A percentile compares a stretch with the other conserved stretches of the same genome.
These are phyloP conservation scores for Indicator maculatus DNA, from an alignment of 2,113 vertebrate species.

Conservation along the genomic window DNA sequence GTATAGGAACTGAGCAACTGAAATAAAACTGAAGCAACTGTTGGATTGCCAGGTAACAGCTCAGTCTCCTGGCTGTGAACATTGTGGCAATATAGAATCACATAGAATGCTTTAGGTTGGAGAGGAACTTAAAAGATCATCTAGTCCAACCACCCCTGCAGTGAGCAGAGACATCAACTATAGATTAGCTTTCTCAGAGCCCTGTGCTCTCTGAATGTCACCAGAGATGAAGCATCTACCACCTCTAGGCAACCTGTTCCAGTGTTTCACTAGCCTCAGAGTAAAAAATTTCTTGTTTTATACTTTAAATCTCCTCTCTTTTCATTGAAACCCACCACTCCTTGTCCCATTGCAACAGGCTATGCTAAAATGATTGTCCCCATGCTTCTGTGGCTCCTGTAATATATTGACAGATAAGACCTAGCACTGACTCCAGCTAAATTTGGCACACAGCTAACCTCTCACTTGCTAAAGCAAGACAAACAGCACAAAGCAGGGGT, in stretches of 20 bases:
- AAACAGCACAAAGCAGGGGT: not conserved
- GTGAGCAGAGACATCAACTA: not conserved
- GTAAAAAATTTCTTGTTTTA: not conserved
- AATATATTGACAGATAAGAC: not conserved
- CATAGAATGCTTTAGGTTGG: not conserved
- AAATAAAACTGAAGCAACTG: not conserved
- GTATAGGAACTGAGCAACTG: rapidly evolving
- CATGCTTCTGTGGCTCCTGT: too few relatives aligned
- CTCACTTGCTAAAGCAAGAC: not conserved
- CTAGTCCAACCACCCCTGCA: not conserved
- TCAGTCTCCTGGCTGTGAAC: not conserved
- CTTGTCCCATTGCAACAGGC: not conserved
- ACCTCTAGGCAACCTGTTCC: not conserved
- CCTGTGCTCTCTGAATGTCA: not conserved
- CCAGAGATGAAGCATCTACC: not conserved
- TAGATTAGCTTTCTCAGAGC: not conserved
- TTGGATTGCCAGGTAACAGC: not conserved
- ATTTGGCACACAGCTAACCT: not conserved
- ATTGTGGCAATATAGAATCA: not conserved
- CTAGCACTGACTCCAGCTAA: not conserved
- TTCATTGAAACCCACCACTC: not conserved
- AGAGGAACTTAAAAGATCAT: not conserved
- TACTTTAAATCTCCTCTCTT: not conserved
- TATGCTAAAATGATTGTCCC: not conserved
- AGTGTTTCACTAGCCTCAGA: not conserved